Evolutionary conservation across 2,888 invertebrate genomes (phyloP).

Genomic region (Craniophora ligustri): DNA sequence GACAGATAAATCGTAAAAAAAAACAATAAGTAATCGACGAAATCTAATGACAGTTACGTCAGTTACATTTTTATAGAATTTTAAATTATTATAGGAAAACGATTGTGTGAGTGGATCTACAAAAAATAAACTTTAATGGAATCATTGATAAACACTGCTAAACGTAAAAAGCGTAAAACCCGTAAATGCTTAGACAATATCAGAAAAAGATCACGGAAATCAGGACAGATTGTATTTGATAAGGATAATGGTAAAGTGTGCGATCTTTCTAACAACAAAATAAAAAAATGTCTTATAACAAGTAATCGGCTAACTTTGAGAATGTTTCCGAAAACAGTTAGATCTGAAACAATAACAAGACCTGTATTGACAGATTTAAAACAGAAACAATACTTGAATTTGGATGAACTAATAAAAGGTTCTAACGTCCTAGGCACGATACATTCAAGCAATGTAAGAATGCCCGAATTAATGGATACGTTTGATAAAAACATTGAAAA

Average conservation of each 20-base stretch:
- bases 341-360: slow-evolving; percentile 78
- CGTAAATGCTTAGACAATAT: slow-evolving; percentile 77
- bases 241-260: slow-evolving; percentile 26
- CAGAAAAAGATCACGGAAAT: slow-evolving; percentile 67
- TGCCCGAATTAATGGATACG: slow-evolving; percentile 16
- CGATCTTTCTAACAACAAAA: slow-evolving; percentile 31
- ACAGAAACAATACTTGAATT: slow-evolving; percentile 46
- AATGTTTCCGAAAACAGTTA: slow-evolving; percentile 74
- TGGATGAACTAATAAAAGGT: slow-evolving; percentile 41
- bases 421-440: slow-evolving; percentile 16
- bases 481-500: slow-evolving; percentile 9
- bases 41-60: no score
- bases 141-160: slow-evolving; percentile 53
- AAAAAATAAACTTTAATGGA: slow-evolving; percentile 61
- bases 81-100: background rate
- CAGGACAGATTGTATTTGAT: slow-evolving; percentile 28
- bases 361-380: slow-evolving; percentile 60
- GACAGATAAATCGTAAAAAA: no score
- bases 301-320: slow-evolving; percentile 72
- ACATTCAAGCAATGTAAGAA: slow-evolving; percentile 8
- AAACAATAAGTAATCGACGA: no score
- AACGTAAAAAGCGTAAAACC: slow-evolving; percentile 76
- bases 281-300: slow-evolving; percentile 63
- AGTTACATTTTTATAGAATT: no score
- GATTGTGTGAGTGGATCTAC: background rate